Evolutionary conservation across 2,113 vertebrate genomes (phyloP), one percentile per base, ranked within the genome.

Genomic region (Pluvianellus socialis): DNA sequence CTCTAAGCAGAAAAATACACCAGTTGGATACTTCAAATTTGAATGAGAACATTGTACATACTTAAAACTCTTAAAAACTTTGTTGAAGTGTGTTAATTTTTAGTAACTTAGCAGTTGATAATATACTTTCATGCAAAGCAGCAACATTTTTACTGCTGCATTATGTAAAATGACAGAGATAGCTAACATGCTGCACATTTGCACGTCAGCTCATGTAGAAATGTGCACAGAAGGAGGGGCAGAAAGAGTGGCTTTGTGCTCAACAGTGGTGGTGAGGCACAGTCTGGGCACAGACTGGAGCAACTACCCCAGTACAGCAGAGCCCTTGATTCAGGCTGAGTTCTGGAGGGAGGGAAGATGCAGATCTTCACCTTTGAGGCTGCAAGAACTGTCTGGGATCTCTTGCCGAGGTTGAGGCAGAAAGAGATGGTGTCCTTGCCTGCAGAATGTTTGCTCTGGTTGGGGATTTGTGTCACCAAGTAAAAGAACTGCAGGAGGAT

Each of bases 1-100:
- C 89, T 96, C 86, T 95, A 96, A 97, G 73, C 66, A 79, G 77
- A 81, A 94, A 94, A 88, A 76, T 88, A 42, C 14, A 79, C 35
- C 21, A 44, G 70, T 88, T 88, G 74, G 73, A 47, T 77, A 75
- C 92, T 95, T 92, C 85, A 92, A 92, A 79, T 92, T 80, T 94
- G 87, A 96, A 82, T 58, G 79, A 95, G 75, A 93, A 66, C 40
- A 55, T 79, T 42, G 44, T 30, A 49, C 35, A 6, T 73, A 67
- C 28, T 92, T 88, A 75, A 75, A 81, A 93, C 83, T 92, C 52
- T 72, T 79, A 14, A 68, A 61, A 83, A n/a, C 27, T 85, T 91
- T 68, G 40, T 92, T 73, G 59, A 77, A 88, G 6, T 75, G 26
- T 38, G 47, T 66, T 94, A 49, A 47, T 92, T 85, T 93, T 79